These are phyloP conservation scores for Eubucco bourcierii DNA, from an alignment of 2,113 vertebrate species.

Conservation along the genomic window DNA sequence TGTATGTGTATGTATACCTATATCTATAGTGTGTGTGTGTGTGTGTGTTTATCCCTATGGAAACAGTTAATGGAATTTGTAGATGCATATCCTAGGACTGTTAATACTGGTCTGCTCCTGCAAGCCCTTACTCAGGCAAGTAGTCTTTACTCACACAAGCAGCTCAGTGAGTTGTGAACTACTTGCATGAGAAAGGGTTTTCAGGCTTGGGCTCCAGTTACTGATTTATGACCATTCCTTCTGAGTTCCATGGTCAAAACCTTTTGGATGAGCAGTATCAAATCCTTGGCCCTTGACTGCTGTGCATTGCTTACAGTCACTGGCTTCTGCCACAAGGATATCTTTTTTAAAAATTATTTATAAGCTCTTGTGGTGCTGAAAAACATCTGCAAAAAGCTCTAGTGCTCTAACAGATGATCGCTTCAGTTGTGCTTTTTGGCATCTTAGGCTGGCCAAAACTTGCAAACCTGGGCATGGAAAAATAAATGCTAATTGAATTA, in stretches of 20 bases:
- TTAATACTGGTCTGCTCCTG: slow-evolving; percentile 45
- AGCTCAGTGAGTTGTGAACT: neutral
- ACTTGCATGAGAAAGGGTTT: slow-evolving; percentile 50
- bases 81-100: neutral
- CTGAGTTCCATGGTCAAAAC: slow-evolving; percentile 50
- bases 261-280: slow-evolving; percentile 5
- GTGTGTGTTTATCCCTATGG: neutral
- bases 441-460: neutral
- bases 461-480: slow-evolving; percentile 32
- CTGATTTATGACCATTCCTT: slow-evolving; percentile 61
- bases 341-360: too few relatives aligned
- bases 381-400: neutral
- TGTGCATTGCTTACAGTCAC: neutral
- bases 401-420: neutral
- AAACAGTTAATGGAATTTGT: neutral
- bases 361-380: neutral
- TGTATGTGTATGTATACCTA: neutral
- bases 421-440: neutral
- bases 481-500: neutral
- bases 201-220: slow-evolving; percentile 61
- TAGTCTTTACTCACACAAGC: neutral
- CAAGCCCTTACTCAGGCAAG: slow-evolving; percentile 36
- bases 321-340: neutral
- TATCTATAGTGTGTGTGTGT: neutral
- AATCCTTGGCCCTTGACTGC: neutral